Base-by-base conservation (phyloP, 2,797 vertebrate species). In the Enteromius argenteus region DNA sequence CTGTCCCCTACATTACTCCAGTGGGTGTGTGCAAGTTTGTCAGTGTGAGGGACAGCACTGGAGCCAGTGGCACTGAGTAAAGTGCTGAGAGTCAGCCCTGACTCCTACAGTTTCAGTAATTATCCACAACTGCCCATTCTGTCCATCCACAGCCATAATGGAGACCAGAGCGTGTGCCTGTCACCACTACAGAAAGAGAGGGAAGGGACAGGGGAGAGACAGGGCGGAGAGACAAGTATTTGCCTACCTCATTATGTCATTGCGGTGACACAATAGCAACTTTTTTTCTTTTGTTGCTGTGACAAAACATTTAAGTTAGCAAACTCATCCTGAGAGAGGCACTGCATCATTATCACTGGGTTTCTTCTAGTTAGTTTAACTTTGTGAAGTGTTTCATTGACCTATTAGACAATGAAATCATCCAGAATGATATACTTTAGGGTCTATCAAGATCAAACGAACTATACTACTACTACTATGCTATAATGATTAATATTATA, bases 91-190 rank as follows among this genome's bases (percentile, higher is more conserved):
- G 94, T 95, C 94, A 95, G 92, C 92, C 90, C 89, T 85, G 91
- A 92, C 93, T 94, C 93, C 94, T 94, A 92, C 94, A 94, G 93
- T 93, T 94, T 94, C 92, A 93, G 92, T 94, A 96, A 95, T 95
- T 95, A 95, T 95, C 93, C 92, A 93, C 90, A 93, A 91, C 91
- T 88, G 93, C 93, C 92, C 93, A 93, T 95, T 95, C 93, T 94
- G 91, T 92, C 91, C 86, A 90, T 93, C 92, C 87, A 90, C 92
- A 92, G 91, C 93, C 91, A 94, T 94, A 94, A 94, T 94, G 93
- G 93, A 94, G 94, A 93, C 93, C 92, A 88, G 90, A 91, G 93
- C 92, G 91, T 91, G 91, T 85, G 94, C 91, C 92, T 95, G 94
- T 94, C 94, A 95, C 93, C 91, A 91, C 94, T 95, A 73, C 76